These are phyloP conservation scores for Ondatra zibethicus DNA, from an alignment of 2,113 vertebrate species.

Conservation along the genomic window DNA sequence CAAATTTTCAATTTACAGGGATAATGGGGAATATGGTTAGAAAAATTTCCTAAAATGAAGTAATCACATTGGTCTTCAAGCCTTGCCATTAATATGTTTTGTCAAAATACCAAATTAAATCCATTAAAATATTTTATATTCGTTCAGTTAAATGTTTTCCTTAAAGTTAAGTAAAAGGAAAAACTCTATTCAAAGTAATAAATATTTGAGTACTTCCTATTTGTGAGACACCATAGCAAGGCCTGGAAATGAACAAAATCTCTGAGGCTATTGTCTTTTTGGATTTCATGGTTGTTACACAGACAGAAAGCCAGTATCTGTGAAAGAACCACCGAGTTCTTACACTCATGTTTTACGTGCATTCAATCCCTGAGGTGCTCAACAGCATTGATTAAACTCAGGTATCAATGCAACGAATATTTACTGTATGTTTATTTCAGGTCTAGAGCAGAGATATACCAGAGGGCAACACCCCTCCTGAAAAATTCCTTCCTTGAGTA, in stretches of 20 bases:
- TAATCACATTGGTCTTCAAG: slow-evolving; percentile 38
- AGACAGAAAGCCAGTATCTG: not conserved
- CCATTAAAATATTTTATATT: slow-evolving; percentile 35
- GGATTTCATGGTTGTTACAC: slow-evolving; percentile 16
- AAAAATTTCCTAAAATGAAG: slow-evolving; percentile 74
- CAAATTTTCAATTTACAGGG: slow-evolving; percentile 71
- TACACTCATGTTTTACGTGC: not conserved
- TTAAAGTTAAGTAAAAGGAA: slow-evolving; percentile 63
- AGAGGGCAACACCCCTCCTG: not conserved
- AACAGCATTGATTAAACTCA: not conserved
- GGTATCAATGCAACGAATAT: not conserved
- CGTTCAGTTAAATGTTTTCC: slow-evolving; percentile 63
- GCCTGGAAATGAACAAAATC: not conserved
- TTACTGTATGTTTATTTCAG: not conserved
- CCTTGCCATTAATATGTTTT: slow-evolving; percentile 69
- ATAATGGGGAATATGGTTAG: slow-evolving; percentile 72
- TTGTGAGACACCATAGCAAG: not conserved
- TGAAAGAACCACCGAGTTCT: not conserved
- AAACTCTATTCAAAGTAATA: slow-evolving; percentile 55
- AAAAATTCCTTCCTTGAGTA: not conserved
- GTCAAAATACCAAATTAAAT: slow-evolving; percentile 75
- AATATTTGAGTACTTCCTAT: slow-evolving; percentile 42
- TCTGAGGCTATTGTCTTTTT: not conserved
- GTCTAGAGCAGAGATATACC: not conserved
- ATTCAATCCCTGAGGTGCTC: not conserved